Evolutionary conservation across 2,888 invertebrate genomes (phyloP).

Genomic region (Cephus runcator): DNA sequence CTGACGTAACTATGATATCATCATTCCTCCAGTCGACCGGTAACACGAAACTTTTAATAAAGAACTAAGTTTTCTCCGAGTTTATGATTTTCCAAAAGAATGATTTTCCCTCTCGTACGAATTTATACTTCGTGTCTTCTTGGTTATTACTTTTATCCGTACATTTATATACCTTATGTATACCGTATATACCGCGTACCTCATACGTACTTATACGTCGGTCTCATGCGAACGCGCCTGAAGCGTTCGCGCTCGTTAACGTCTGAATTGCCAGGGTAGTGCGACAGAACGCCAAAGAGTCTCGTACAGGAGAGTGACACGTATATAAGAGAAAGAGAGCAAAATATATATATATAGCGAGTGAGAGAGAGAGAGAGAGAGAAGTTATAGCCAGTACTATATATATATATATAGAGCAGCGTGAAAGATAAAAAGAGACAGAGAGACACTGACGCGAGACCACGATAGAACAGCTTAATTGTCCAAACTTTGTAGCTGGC

Average conservation of each 20-base stretch:
- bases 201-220: background rate
- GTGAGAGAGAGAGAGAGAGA: too few relatives aligned
- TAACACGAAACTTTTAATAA: background rate
- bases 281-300: background rate
- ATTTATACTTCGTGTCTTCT: background rate
- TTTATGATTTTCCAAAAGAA: background rate
- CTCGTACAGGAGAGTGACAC: background rate
- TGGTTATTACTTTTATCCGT: background rate
- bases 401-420: background rate
- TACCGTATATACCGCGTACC: background rate
- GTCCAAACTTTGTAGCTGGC: constrained; percentile 28
- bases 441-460: constrained; percentile 5
- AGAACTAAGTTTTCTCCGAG: background rate
- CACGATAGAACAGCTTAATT: constrained; percentile 47
- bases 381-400: background rate
- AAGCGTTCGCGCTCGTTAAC: background rate
- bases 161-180: background rate
- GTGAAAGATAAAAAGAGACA: background rate
- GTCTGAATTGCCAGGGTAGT: background rate
- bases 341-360: background rate
- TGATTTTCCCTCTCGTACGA: background rate
- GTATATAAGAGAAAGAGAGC: background rate
- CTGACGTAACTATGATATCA: background rate
- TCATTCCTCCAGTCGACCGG: background rate
- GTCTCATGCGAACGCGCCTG: background rate